phyloP scores from a whole-genome alignment of 2,888 invertebrate genomes.

The Lathronympha strigana region DNA sequence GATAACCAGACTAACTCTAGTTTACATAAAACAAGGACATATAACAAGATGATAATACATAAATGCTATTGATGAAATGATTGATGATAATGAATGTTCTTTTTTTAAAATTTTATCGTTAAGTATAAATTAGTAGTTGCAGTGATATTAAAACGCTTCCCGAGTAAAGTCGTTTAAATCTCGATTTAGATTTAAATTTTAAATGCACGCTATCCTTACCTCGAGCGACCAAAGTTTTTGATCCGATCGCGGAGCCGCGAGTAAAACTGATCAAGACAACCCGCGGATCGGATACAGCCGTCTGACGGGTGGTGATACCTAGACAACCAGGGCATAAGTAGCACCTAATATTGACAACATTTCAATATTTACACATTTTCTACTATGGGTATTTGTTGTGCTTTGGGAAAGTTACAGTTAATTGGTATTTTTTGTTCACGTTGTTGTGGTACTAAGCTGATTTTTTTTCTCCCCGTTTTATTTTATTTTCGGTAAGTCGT shows the following conservation, averaged over 20 bases:
- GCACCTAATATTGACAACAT: slow-evolving; percentile 43
- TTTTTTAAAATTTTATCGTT: slow-evolving; percentile 3
- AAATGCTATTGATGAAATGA: slow-evolving; percentile 7
- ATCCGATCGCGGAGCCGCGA: slow-evolving; percentile 76
- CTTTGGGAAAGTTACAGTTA: background rate
- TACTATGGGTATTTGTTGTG: background rate
- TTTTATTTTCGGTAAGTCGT: too few species aligned
- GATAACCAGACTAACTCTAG: background rate
- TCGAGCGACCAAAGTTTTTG: slow-evolving; percentile 80
- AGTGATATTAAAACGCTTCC: too few species aligned
- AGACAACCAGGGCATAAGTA: slow-evolving; percentile 73
- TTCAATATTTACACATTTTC: background rate
- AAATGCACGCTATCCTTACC: slow-evolving; percentile 69
- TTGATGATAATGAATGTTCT: slow-evolving; percentile 9
- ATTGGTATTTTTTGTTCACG: too few species aligned
- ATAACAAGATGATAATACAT: slow-evolving; percentile 1
- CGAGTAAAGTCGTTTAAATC: background rate
- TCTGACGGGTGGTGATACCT: slow-evolving; percentile 79
- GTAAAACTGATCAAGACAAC: slow-evolving; percentile 78
- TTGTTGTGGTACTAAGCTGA: too few species aligned
- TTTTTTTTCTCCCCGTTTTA: too few species aligned
- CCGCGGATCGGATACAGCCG: slow-evolving; percentile 75
- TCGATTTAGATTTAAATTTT: slow-evolving; percentile 44
- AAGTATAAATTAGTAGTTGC: too few species aligned
- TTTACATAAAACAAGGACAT: background rate